Evolutionary conservation across 2,888 invertebrate genomes (phyloP).

Genomic region (Drosophila austrosaltans): DNA sequence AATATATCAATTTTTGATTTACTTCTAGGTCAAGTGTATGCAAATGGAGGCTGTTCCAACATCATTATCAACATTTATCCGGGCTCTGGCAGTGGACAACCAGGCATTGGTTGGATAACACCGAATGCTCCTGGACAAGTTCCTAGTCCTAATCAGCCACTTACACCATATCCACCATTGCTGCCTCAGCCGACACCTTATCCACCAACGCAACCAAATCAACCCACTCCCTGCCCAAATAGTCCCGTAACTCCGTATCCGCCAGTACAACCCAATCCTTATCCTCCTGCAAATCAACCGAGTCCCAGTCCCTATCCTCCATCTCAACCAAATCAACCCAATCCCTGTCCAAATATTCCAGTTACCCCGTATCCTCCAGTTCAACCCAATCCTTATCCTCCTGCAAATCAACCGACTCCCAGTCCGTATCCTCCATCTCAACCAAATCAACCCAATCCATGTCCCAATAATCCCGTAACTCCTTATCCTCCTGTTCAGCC

Average conservation of each 20-base stretch:
- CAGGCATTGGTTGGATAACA: not conserved
- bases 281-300: conserved; percentile 4
- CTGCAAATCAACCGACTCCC: not conserved
- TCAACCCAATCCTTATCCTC: too few species aligned
- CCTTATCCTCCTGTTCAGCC: not conserved
- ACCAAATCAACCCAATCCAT: too few species aligned
- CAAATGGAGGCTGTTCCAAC: conserved; percentile 4
- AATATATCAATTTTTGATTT: not conserved
- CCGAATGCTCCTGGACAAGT: conserved; percentile 8
- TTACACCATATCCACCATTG: conserved; percentile 17
- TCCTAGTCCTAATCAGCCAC: conserved; percentile 12
- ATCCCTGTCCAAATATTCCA: not conserved
- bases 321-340: conserved; percentile 18
- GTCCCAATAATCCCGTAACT: not conserved
- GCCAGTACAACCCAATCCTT: conserved; percentile 23
- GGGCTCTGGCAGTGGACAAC: not conserved
- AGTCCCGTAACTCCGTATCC: conserved; percentile 10
- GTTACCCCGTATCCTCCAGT: conserved; percentile 7
- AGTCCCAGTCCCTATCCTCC: conserved; percentile 12
- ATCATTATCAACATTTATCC: conserved; percentile 4
- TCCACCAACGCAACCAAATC: conserved; percentile 28
- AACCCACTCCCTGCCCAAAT: conserved; percentile 1
- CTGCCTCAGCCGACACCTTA: conserved; percentile 17
- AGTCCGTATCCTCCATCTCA: not conserved
- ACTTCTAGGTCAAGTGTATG: conserved; percentile 32